Percentiles rank a stretch among this genome's conserved stretches.
Conservation (phyloP, 2,797 vertebrate species). For the Stomatorhinus walkeri region DNA sequence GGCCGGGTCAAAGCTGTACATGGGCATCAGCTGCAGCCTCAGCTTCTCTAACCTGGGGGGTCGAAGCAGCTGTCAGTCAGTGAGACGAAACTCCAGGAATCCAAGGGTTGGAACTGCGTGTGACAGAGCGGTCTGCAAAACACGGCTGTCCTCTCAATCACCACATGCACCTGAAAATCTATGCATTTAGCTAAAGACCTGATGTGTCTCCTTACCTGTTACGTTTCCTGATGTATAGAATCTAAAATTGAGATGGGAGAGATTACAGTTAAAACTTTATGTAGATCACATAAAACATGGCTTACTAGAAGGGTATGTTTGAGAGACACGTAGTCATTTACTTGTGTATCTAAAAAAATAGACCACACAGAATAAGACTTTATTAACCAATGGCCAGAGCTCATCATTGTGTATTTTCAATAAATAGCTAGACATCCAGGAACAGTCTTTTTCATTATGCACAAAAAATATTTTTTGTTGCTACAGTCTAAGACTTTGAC, state of each 20-base stretch:
- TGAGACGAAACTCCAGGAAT: neutral
- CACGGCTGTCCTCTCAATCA: neutral
- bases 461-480: neutral
- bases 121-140: neutral
- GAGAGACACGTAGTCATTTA: neutral
- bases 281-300: neutral
- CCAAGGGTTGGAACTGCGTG: neutral
- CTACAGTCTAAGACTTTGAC: neutral
- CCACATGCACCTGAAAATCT: neutral
- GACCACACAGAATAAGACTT: neutral
- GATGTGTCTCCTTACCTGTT: constrained; percentile 72
- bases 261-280: neutral
- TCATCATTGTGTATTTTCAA: neutral
- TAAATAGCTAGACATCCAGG: neutral
- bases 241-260: constrained; percentile 60
- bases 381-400: neutral
- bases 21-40: constrained; percentile 96
- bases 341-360: neutral
- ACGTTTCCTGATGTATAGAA: constrained; percentile 92
- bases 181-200: neutral
- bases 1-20: constrained; percentile 96
- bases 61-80: neutral
- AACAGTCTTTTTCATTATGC: neutral
- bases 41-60: constrained; percentile 83
- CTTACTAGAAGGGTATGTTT: neutral